These are phyloP conservation scores for Mesochorus sp. DNA, from an alignment of 2,888 invertebrate genomes.

Conservation along the genomic window DNA sequence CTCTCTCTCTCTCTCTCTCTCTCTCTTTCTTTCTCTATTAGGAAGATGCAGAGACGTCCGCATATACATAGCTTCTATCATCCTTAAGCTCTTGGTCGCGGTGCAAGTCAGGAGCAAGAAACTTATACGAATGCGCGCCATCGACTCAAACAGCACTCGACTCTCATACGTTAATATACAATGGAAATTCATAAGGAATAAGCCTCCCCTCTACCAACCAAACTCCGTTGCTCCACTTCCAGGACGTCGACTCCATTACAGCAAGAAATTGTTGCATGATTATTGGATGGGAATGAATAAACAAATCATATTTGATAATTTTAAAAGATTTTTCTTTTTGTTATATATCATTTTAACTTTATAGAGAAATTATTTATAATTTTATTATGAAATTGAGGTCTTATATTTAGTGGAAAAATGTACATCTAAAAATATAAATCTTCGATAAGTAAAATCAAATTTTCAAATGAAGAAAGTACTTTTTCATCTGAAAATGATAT, in stretches of 20 bases:
- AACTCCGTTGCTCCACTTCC: conserved; percentile 23
- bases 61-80: conserved; percentile 25
- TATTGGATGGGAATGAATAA: too few relatives aligned
- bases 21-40: too few relatives aligned
- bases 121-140: conserved; percentile 56
- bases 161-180: conserved; percentile 69
- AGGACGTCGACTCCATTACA: conserved; percentile 19
- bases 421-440: too few relatives aligned
- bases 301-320: neutral
- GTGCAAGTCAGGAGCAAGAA: conserved; percentile 39
- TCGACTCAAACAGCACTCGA: conserved; percentile 67
- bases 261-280: conserved; percentile 24
- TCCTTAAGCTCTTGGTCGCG: conserved; percentile 35
- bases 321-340: neutral
- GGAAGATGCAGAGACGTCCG: conserved; percentile 30
- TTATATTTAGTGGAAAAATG: too few relatives aligned
- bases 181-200: conserved; percentile 71
- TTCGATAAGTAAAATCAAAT: too few relatives aligned
- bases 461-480: neutral
- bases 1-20: too few relatives aligned
- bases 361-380: too few relatives aligned
- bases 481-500: neutral
- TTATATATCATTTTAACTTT: too few relatives aligned
- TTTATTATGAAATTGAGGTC: too few relatives aligned
- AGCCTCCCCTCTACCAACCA: conserved; percentile 17